Conservation (phyloP, 2,113 vertebrate genomes). For the Arenaria interpres region DNA sequence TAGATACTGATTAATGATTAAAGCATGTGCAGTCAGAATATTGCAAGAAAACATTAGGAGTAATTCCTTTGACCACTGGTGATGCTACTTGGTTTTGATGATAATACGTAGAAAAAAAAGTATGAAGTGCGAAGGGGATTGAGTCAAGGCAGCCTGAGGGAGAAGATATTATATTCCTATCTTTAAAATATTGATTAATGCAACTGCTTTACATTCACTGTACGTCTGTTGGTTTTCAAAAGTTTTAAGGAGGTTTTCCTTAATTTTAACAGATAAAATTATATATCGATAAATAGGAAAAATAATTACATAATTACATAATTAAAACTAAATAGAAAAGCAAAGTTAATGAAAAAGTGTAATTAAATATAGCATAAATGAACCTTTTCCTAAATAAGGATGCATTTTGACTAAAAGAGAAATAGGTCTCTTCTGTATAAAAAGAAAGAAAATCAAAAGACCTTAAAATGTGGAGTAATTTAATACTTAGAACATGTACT, state of each 20-base stretch:
- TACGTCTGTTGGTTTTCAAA: not conserved
- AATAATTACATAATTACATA: not conserved
- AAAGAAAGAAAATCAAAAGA: not conserved
- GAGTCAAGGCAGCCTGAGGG: not conserved
- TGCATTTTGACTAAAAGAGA: not conserved
- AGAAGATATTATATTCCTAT: not conserved
- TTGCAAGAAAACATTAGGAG: not conserved
- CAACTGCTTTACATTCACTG: not conserved
- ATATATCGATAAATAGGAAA: not conserved
- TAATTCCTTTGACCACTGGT: not conserved
- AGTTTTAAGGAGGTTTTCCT: not conserved
- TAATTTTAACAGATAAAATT: not conserved
- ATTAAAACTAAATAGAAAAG: not conserved
- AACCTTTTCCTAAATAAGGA: not conserved
- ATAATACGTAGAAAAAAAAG: not conserved
- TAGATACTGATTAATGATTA: not conserved
- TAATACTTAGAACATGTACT: not conserved
- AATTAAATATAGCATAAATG: not conserved
- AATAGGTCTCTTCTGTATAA: not conserved
- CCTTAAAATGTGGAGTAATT: not conserved
- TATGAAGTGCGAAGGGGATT: not conserved
- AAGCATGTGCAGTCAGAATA: not conserved
- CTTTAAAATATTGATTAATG: not conserved
- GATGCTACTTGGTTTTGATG: not conserved
- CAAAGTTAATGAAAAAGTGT: not conserved